Base-by-base conservation (phyloP, 1,140 invertebrate genomes). In the Nasonia giraulti region DNA sequence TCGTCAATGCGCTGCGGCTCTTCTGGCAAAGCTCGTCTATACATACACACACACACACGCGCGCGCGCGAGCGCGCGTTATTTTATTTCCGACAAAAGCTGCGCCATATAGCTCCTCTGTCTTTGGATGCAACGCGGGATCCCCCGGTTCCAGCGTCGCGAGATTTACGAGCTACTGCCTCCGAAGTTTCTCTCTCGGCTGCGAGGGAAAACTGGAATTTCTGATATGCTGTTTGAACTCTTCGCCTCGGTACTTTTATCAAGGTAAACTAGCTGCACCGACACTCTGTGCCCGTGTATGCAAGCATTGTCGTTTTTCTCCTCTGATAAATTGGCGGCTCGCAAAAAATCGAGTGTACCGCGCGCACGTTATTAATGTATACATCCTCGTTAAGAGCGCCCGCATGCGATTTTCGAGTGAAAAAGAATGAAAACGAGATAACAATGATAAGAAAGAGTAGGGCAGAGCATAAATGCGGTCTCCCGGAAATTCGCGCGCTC, bases 201-300 rank as follows among this genome's bases (percentile, higher is more conserved):
- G 82, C 50, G 78, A 83, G 77, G 82, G 75, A 83, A 83, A 83
- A 83, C 82, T 83, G 75, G 82, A 83, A 83, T 83, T 83, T 78
- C 74, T 78, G 74, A 83, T 83, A 83, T 78, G 82, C 75, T 69
- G 82, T 71, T 83, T 50, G 66, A 78, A 77, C 82, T 83, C 62
- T 50, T 83, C 27, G 55, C 5, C 6, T 71, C 10, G 62, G 40
- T 76, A 47, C 81, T 83, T 83, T 83, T 83, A 83, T 83, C 82
- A 83, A 83, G 82, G 74, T 83, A 50, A 83, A 78, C 74, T 77
- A 66, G 82, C 75, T 83, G 44, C 44, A 4, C n/a, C 23, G 69
- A 71, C 68, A 27, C 68, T 31, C 27, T 27, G 27, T 1, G 2
- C 20, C 2, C 78, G 17, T 80, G 33, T 27, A 5, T 1, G 27